Base-by-base conservation (phyloP, 1,140 invertebrate genomes). In the Parapsyche elsis region DNA sequence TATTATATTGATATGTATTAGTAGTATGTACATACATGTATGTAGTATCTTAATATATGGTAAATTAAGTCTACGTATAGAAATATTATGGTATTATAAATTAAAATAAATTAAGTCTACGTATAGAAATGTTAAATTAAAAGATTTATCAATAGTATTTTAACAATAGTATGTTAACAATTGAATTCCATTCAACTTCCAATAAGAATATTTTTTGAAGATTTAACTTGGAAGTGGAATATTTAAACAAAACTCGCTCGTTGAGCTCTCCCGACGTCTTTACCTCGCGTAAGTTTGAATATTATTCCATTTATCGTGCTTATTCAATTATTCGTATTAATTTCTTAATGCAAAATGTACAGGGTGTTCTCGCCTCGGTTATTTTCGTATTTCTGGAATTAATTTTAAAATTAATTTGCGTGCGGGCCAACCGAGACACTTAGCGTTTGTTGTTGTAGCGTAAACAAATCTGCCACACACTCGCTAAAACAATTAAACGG, bases 401-500 rank as follows among this genome's bases (percentile, higher is more conserved):
- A 67, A 67, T 67, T 67, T 67, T 67, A 67, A 67, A 67, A 67
- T 67, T 67, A 67, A 67, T 67, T 67, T 67, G 64, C 23, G 64
- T 24, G 64, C 21, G 19, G 24, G 21, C 10, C 64, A 23, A 67
- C 19, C 45, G 73, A 75, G 73, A 77, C 75, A 77, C 75, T 77
- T 59, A 59, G 59, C 75, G 75, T 24, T 77, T 77, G 75, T 77
- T 77, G 75, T 77, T 77, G 53, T 59, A 77, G 75, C 75, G 75
- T 77, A 77, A 77, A 77, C 75, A 77, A 77, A 77, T 77, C 75
- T 59, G 53, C 75, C 75, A 77, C 75, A 77, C 46, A 64, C 75
- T 64, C 75, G 75, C 75, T 77, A 77, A 77, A 77, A 77, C 75
- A 77, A 77, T 77, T 77, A 77, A 75, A 75, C 46, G 73, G 73